A percentile compares a stretch with the other conserved stretches of the same genome.
phyloP scores from a whole-genome alignment of 2,888 invertebrate species.

The Merodon equestris region DNA sequence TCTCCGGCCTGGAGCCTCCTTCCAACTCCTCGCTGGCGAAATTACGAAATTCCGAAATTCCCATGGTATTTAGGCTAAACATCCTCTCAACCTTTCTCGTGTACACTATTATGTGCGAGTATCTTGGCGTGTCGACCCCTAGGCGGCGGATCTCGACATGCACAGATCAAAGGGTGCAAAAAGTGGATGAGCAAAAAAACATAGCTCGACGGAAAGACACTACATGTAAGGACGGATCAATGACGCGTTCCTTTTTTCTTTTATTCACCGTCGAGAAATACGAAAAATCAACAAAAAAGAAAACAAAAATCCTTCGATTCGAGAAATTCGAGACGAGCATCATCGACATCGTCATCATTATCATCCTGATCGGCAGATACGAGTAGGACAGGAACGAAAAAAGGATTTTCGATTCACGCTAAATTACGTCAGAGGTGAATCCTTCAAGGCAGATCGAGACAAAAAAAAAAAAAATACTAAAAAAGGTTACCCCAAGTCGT shows the following conservation, averaged over 20 bases:
- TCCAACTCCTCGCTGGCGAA: conserved; percentile 9
- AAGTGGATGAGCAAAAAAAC: conserved; percentile 56
- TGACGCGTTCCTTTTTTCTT: conserved; percentile 24
- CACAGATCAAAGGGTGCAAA: conserved; percentile 64
- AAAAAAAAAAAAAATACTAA: conserved; percentile 9
- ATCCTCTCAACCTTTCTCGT: conserved; percentile 47
- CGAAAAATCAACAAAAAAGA: conserved; percentile 51
- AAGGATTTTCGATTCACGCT: conserved; percentile 66
- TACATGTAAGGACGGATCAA: conserved; percentile 44
- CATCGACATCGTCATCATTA: conserved; percentile 65
- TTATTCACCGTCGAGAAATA: conserved; percentile 12
- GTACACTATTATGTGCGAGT: conserved; percentile 21
- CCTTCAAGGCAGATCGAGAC: conserved; percentile 27
- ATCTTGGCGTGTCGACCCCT: conserved; percentile 34
- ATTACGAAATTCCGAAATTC: conserved; percentile 38
- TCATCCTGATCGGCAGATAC: conserved; percentile 44
- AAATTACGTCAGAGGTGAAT: conserved; percentile 63
- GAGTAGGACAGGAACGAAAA: conserved; percentile 21
- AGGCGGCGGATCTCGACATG: conserved; percentile 24
- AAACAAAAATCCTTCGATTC: conserved; percentile 24
- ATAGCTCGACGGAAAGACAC: conserved; percentile 22
- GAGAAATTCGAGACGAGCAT: conserved; percentile 65
- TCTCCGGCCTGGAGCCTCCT: no score
- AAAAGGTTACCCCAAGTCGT: conserved; percentile 51
- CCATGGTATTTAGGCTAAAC: conserved; percentile 65